These are phyloP conservation scores for rat (Rattus norvegicus) DNA, from an alignment of 2,113 vertebrate species.

Conservation along the genomic window DNA sequence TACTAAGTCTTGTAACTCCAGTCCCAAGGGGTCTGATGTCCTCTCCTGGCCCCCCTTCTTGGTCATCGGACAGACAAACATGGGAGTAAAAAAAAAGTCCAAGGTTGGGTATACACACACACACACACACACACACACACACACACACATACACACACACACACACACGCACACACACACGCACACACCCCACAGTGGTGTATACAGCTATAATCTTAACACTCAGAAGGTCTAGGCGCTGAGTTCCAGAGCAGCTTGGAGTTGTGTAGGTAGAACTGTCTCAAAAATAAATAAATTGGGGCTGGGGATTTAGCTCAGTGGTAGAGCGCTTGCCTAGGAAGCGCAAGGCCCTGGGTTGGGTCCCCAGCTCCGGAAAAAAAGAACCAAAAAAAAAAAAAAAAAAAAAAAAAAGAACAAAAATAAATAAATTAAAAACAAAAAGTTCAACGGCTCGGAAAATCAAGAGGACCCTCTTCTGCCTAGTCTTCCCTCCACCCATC, in stretches of 20 bases:
- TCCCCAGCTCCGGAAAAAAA: too few relatives aligned
- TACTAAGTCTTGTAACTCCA: neutral
- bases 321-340: too few relatives aligned
- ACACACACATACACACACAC: neutral
- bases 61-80: neutral
- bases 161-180: neutral
- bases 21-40: neutral
- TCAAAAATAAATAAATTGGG: neutral
- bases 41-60: neutral
- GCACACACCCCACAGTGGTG: accelerated
- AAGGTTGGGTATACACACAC: too few relatives aligned
- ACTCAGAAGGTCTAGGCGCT: neutral
- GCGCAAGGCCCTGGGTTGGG: too few relatives aligned
- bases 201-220: neutral
- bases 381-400: too few relatives aligned
- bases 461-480: neutral
- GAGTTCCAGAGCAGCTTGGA: neutral
- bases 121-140: neutral
- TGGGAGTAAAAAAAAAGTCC: neutral
- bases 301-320: too few relatives aligned
- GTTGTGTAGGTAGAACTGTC: neutral
- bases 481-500: neutral
- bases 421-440: neutral
- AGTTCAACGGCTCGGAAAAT: neutral
- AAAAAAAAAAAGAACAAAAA: too few relatives aligned